Conservation (phyloP, 92 coral and sea anemone genomes). For the Paramuricea clavata region DNA sequence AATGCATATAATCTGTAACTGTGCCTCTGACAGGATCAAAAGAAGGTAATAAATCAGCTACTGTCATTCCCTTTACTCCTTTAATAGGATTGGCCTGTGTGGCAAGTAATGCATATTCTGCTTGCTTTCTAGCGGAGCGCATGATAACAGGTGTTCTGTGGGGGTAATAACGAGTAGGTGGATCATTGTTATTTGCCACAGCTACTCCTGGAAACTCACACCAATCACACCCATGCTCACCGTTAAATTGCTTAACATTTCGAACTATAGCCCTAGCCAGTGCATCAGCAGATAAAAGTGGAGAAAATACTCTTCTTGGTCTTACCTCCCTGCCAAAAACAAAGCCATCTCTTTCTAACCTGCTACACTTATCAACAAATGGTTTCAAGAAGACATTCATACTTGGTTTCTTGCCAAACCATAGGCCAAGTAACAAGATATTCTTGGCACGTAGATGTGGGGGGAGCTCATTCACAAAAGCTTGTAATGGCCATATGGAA, state of each 20-base stretch:
- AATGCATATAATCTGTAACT: slow-evolving; percentile 5
- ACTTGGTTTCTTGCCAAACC: slow-evolving; percentile 31
- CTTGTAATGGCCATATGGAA: no score
- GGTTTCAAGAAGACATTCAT: slow-evolving; percentile 21
- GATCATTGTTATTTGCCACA: slow-evolving; percentile 12
- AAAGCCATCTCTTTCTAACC: slow-evolving; percentile 18
- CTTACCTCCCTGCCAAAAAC: slow-evolving; percentile 6
- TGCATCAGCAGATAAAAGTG: slow-evolving; percentile 24
- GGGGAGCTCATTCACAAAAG: slow-evolving; percentile 37
- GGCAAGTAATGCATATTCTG: slow-evolving; percentile 19
- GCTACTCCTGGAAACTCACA: slow-evolving; percentile 26
- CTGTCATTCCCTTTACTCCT: slow-evolving; percentile 25
- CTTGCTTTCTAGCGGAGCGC: slow-evolving; percentile 6
- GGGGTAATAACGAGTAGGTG: slow-evolving; percentile 1
- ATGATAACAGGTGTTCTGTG: slow-evolving; percentile 1
- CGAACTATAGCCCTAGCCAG: slow-evolving; percentile 32
- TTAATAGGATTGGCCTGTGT: slow-evolving; percentile 4
- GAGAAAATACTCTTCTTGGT: slow-evolving; percentile 20
- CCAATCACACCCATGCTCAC: no score
- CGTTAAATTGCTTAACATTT: slow-evolving; percentile 28
- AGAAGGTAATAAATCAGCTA: slow-evolving; percentile 13
- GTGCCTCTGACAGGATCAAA: slow-evolving; percentile 33
- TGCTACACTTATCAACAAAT: slow-evolving; percentile 11
- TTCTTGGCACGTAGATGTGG: slow-evolving; percentile 24
- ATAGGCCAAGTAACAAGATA: slow-evolving; percentile 18